A percentile compares a stretch with the other conserved stretches of the same genome.
phyloP scores from a whole-genome alignment of 1,140 invertebrate genomes.

The Artemia franciscana region DNA sequence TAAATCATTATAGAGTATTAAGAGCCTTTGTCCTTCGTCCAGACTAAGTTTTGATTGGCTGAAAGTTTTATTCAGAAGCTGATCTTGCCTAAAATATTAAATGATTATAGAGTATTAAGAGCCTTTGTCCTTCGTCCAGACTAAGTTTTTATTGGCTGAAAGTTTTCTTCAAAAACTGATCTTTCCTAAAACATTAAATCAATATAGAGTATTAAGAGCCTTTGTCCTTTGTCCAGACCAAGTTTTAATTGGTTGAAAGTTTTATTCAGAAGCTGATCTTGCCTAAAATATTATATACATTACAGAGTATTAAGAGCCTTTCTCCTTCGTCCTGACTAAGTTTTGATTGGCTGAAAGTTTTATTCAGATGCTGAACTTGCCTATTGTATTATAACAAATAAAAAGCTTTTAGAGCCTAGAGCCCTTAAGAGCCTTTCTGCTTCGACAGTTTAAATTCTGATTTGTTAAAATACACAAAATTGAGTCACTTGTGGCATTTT shows the following conservation, averaged over 20 bases:
- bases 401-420: too few species aligned
- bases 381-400: too few species aligned
- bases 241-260: slow-evolving; percentile 83
- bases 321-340: too few species aligned
- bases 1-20: slow-evolving; percentile 23
- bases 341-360: too few species aligned
- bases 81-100: slow-evolving; percentile 40
- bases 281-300: slow-evolving; percentile 24
- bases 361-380: too few species aligned
- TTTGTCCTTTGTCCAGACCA: slow-evolving; percentile 74
- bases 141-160: too few species aligned
- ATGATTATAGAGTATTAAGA: slow-evolving; percentile 3
- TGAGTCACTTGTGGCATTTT: too few species aligned
- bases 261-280: slow-evolving; percentile 72
- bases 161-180: too few species aligned
- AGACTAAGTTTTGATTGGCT: slow-evolving; percentile 77
- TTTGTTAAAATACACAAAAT: too few species aligned
- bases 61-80: slow-evolving; percentile 71
- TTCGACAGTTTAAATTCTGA: too few species aligned
- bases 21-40: slow-evolving; percentile 71
- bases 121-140: too few species aligned
- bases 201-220: slow-evolving; percentile 40
- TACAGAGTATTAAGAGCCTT: slow-evolving; percentile 1
- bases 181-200: too few species aligned
- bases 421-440: background rate